Evolutionary conservation across 2,113 vertebrate species (phyloP).

Genomic region (Varanus komodoensis): DNA sequence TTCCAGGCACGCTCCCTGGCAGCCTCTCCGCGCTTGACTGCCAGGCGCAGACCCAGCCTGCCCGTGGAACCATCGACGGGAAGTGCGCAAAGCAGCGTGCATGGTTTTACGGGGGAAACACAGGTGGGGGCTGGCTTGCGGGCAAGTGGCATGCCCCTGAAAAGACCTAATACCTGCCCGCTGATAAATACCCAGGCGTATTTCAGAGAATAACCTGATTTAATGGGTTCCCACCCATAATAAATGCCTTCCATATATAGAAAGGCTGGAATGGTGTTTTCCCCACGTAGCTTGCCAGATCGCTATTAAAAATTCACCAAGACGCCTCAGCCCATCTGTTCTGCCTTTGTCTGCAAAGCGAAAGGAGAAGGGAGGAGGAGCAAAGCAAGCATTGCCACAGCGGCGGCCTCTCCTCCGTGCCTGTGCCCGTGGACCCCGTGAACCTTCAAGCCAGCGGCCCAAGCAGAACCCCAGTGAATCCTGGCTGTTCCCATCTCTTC

Average conservation of each 20-base stretch:
- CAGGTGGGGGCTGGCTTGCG: neutral
- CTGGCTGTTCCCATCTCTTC: neutral
- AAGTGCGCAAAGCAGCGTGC: too few species aligned
- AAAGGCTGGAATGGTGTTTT: neutral
- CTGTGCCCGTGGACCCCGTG: neutral
- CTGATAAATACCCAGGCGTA: neutral
- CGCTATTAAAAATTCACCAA: conserved; percentile 1
- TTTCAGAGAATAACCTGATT: neutral
- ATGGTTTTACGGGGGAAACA: neutral
- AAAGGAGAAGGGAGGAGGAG: neutral
- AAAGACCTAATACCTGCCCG: neutral
- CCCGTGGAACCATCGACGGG: too few species aligned
- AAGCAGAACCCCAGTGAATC: neutral
- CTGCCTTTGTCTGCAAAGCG: neutral
- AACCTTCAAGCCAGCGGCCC: neutral
- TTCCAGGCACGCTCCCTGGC: neutral
- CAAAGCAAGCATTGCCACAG: neutral
- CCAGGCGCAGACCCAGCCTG: neutral
- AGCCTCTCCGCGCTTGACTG: neutral
- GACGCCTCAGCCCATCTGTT: neutral
- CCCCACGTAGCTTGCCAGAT: neutral
- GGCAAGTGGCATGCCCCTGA: neutral
- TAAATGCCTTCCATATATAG: neutral
- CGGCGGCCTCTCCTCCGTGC: neutral
- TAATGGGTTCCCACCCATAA: neutral